A percentile compares a stretch with the other conserved stretches of the same genome.
Evolutionary conservation across 1,140 invertebrate species (phyloP).

Genomic region (Drosophila sucinea): DNA sequence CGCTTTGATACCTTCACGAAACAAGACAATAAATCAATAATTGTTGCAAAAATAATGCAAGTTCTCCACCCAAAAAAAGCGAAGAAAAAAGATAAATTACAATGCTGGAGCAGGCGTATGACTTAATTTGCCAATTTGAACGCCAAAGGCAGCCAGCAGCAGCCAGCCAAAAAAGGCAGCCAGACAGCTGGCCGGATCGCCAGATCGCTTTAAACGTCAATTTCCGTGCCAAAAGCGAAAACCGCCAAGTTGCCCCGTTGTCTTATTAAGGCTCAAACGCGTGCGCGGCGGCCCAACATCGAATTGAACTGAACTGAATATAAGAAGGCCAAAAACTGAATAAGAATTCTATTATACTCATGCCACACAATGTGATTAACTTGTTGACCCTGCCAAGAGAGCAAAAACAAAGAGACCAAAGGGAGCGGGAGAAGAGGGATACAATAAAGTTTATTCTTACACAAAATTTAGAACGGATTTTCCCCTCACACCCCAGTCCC

Average conservation of each 20-base stretch:
- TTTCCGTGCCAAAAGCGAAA: conserved; percentile 62
- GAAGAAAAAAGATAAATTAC: conserved; percentile 66
- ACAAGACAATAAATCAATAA: conserved; percentile 81
- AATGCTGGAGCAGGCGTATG: conserved; percentile 70
- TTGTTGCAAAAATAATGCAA: conserved; percentile 71
- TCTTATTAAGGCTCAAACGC: conserved; percentile 58
- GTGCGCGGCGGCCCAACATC: conserved; percentile 33
- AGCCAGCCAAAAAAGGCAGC: conserved; percentile 64
- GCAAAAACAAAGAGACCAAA: conserved; percentile 51
- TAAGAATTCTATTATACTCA: conserved; percentile 78
- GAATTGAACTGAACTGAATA: conserved; percentile 16
- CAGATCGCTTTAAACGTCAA: conserved; percentile 71
- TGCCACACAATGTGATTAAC: conserved; percentile 79
- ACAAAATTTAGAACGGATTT: conserved; percentile 69
- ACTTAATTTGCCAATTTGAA: conserved; percentile 81
- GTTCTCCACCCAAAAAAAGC: neutral
- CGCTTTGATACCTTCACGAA: conserved; percentile 59
- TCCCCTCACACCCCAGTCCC: neutral
- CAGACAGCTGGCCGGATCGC: conserved; percentile 62
- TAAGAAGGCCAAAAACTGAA: conserved; percentile 29
- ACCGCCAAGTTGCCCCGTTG: conserved; percentile 25
- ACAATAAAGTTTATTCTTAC: conserved; percentile 29
- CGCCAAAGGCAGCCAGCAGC: conserved; percentile 53
- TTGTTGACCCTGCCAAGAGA: conserved; percentile 70
- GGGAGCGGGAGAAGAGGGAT: no score